Conservation (phyloP, 2,113 vertebrate genomes). For the Candoia aspera region DNA sequence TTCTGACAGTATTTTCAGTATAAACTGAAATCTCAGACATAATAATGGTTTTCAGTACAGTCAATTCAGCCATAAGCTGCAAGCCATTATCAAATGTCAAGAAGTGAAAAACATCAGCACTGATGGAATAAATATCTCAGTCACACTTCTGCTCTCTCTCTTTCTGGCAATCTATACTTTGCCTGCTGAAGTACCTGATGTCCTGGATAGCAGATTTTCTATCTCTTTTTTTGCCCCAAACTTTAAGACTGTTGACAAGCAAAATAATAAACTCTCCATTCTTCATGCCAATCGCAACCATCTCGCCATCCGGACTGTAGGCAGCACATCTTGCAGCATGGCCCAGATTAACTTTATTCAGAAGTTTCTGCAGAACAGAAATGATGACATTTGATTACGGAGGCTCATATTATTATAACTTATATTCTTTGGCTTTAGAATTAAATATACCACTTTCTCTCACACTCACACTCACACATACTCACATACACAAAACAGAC, state of each 20-base stretch:
- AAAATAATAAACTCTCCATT: slow-evolving; percentile 94
- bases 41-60: neutral
- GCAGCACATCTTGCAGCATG: slow-evolving; percentile 86
- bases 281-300: slow-evolving; percentile 95
- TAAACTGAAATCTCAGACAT: neutral
- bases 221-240: slow-evolving; percentile 97
- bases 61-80: neutral
- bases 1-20: neutral
- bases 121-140: neutral
- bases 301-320: slow-evolving; percentile 93
- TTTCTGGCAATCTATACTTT: neutral
- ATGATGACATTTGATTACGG: neutral
- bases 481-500: neutral
- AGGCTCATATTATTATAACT: neutral
- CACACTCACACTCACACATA: no score
- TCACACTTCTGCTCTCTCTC: neutral
- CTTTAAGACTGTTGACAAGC: slow-evolving; percentile 89
- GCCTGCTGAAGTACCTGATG: slow-evolving; percentile 77
- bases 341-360: slow-evolving; percentile 94
- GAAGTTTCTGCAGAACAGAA: slow-evolving; percentile 83
- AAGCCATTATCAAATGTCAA: neutral
- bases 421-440: neutral
- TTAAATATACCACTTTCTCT: neutral
- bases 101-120: neutral
- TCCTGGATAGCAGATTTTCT: slow-evolving; percentile 94